phyloP scores from a whole-genome alignment of 2,797 vertebrate genomes.

The Lagorchestes hirsutus region DNA sequence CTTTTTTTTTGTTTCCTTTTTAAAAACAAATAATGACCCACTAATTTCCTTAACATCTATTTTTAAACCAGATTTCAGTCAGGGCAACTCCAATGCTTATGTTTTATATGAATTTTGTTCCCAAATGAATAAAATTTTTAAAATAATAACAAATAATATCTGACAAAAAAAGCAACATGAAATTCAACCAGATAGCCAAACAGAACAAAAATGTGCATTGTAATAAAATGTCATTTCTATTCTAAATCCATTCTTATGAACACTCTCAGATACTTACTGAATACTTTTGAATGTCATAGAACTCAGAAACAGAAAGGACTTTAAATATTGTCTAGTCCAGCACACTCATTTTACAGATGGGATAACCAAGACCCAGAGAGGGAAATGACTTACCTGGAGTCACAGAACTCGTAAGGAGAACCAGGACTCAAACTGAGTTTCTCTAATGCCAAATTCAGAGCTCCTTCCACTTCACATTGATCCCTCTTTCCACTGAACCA shows the following conservation, averaged over 20 bases:
- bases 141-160: not conserved
- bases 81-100: constrained; percentile 27
- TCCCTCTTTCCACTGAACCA: not conserved
- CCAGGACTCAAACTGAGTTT: not conserved
- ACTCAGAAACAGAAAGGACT: not conserved
- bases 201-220: not conserved
- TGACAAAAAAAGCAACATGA: not conserved
- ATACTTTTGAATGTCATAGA: not conserved
- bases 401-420: not conserved
- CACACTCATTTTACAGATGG: not conserved
- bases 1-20: not conserved
- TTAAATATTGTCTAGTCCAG: not conserved
- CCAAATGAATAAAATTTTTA: not conserved
- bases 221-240: not conserved
- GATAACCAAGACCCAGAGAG: not conserved
- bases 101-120: constrained; percentile 24
- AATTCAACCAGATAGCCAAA: not conserved
- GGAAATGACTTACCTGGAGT: not conserved
- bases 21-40: not conserved
- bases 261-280: not conserved
- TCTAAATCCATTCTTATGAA: not conserved
- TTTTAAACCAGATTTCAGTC: not conserved
- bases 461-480: not conserved
- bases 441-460: not conserved
- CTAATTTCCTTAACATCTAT: not conserved